phyloP scores from a whole-genome alignment of 2,113 vertebrate species.

The Dendropsophus ebraccatus region DNA sequence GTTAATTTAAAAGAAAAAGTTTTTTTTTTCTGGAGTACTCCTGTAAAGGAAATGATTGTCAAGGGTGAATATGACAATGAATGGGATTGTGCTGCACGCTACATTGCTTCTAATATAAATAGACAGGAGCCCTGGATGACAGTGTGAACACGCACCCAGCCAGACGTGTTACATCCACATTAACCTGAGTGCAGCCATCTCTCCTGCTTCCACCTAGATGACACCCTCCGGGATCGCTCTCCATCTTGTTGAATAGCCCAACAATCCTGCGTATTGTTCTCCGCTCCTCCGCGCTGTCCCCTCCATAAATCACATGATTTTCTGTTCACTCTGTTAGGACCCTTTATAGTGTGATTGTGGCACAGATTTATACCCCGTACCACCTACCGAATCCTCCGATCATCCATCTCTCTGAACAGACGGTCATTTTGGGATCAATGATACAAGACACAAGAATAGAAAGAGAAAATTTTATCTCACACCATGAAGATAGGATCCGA shows the following conservation, averaged over 20 bases:
- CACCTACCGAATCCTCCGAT: neutral
- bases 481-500: neutral
- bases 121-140: neutral
- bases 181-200: neutral
- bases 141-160: neutral
- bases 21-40: too few relatives aligned
- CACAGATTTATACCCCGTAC: neutral
- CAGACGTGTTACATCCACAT: neutral
- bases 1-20: too few relatives aligned
- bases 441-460: neutral
- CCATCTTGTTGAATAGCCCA: constrained; percentile 15
- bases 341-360: neutral
- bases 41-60: too few relatives aligned
- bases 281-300: neutral
- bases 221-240: neutral
- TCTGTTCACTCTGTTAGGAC: neutral
- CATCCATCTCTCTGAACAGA: neutral
- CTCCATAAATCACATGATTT: constrained; percentile 17
- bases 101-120: neutral
- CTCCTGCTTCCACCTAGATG: neutral
- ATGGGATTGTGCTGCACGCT: too few relatives aligned
- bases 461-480: too few relatives aligned
- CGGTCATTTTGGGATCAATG: neutral
- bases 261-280: constrained; percentile 2
- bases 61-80: too few relatives aligned